Conservation (phyloP, 35 echinoderm and acorn worm genomes). For the Heliocidaris erythrogramma region DNA sequence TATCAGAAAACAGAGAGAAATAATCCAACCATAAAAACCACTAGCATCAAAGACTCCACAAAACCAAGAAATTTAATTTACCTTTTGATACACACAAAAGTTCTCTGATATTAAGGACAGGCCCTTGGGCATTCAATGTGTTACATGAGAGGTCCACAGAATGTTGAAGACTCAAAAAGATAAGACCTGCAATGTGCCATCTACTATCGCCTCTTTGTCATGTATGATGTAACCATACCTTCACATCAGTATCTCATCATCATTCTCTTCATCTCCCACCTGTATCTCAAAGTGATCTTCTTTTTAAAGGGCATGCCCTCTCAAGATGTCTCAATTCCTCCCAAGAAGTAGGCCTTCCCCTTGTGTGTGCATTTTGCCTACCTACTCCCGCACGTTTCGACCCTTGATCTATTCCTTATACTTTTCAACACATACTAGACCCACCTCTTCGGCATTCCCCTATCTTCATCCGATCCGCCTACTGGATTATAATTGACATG, state of each 20-base stretch:
- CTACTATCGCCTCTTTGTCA: background rate
- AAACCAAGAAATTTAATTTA: background rate
- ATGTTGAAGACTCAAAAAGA: background rate
- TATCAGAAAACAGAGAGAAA: background rate
- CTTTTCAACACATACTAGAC: background rate
- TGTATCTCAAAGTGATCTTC: background rate
- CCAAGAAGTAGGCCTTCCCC: background rate
- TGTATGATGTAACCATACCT: background rate
- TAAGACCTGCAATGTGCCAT: background rate
- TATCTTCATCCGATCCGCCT: background rate
- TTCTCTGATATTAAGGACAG: background rate
- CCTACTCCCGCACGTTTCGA: background rate
- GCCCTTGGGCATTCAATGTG: background rate
- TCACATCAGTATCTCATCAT: background rate
- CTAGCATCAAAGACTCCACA: too few species aligned
- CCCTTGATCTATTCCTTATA: background rate
- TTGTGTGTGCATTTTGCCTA: background rate
- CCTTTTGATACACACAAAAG: too few species aligned
- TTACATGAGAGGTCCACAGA: background rate
- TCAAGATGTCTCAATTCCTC: background rate
- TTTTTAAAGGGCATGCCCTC: background rate
- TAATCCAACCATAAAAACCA: too few species aligned
- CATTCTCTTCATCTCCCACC: background rate
- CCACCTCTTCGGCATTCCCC: background rate
- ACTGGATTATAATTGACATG: conserved; percentile 5